Percentiles rank a stretch among this genome's conserved stretches.
phyloP scores from a whole-genome alignment of 2,888 invertebrate genomes.

The Lepidochitona cinerea region DNA sequence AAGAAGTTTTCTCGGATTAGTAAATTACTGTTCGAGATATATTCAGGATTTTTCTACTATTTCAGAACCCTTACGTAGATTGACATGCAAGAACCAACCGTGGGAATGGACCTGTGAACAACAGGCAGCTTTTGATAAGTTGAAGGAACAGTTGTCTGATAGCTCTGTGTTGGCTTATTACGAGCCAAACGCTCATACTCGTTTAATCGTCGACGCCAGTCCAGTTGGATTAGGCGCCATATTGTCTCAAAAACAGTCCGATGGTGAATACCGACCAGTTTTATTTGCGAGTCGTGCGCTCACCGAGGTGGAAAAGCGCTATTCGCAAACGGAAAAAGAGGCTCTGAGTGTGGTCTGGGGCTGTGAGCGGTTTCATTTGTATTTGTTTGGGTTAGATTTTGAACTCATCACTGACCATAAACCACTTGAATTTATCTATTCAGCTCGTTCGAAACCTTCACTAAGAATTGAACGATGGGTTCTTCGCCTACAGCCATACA shows the following conservation, averaged over 20 bases:
- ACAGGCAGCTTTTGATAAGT: too few relatives aligned
- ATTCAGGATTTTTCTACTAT: too few relatives aligned
- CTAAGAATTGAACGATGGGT: slow-evolving; percentile 3
- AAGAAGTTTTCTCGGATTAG: too few relatives aligned
- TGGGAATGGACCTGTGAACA: too few relatives aligned
- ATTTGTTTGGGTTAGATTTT: slow-evolving; percentile 18
- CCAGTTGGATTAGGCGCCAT: neutral
- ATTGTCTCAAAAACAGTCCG: neutral
- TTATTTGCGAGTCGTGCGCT: neutral
- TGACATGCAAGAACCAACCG: too few relatives aligned
- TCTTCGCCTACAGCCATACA: slow-evolving; percentile 6
- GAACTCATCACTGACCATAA: slow-evolving; percentile 16
- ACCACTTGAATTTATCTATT: slow-evolving; percentile 12
- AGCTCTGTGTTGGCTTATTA: too few relatives aligned
- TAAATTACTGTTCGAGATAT: too few relatives aligned
- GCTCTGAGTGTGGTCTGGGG: slow-evolving; percentile 17
- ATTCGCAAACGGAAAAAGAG: slow-evolving; percentile 1
- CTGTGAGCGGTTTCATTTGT: slow-evolving; percentile 19
- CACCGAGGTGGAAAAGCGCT: neutral
- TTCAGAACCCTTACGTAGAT: too few relatives aligned
- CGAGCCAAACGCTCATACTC: too few relatives aligned
- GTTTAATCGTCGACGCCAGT: neutral
- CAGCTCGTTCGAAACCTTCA: neutral
- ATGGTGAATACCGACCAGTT: neutral
- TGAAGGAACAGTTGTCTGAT: too few relatives aligned